These are phyloP conservation scores for Cyaniris semiargus DNA, from an alignment of 2,888 invertebrate species.

Conservation along the genomic window DNA sequence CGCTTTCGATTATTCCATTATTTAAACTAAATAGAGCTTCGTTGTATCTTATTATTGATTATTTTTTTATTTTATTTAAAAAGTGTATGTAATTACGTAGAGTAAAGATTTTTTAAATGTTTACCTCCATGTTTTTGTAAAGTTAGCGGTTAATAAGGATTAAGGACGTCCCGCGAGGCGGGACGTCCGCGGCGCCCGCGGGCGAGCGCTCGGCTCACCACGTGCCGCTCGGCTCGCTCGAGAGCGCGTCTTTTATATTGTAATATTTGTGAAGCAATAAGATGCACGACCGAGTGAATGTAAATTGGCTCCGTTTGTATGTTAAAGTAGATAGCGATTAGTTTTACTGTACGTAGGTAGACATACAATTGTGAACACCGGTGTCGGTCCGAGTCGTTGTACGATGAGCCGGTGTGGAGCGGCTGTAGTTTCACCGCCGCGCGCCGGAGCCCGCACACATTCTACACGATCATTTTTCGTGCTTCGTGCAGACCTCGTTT, in stretches of 20 bases:
- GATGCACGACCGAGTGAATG: constrained; percentile 52
- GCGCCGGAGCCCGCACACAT: neutral
- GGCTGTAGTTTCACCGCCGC: neutral
- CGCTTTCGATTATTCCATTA: constrained; percentile 78
- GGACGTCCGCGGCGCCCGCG: constrained; percentile 40
- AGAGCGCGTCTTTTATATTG: constrained; percentile 35
- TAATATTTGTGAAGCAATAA: constrained; percentile 50
- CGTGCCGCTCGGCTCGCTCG: neutral
- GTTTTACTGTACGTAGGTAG: constrained; percentile 26
- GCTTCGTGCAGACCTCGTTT: neutral
- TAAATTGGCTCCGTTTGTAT: constrained; percentile 40
- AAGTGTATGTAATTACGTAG: constrained; percentile 63
- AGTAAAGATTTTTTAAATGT: constrained; percentile 67
- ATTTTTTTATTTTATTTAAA: constrained; percentile 77
- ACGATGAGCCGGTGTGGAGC: neutral
- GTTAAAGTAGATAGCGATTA: constrained; percentile 44
- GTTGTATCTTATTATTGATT: constrained; percentile 75
- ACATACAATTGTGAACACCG: constrained; percentile 14
- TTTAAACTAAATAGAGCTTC: constrained; percentile 66
- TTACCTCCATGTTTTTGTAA: constrained; percentile 69
- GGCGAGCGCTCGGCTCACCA: neutral
- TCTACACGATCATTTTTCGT: neutral
- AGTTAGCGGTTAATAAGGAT: constrained; percentile 37
- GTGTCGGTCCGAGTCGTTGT: neutral
- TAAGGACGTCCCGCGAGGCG: neutral